Evolutionary conservation across 2,888 invertebrate species (phyloP).

Genomic region (Oligia strigilis): DNA sequence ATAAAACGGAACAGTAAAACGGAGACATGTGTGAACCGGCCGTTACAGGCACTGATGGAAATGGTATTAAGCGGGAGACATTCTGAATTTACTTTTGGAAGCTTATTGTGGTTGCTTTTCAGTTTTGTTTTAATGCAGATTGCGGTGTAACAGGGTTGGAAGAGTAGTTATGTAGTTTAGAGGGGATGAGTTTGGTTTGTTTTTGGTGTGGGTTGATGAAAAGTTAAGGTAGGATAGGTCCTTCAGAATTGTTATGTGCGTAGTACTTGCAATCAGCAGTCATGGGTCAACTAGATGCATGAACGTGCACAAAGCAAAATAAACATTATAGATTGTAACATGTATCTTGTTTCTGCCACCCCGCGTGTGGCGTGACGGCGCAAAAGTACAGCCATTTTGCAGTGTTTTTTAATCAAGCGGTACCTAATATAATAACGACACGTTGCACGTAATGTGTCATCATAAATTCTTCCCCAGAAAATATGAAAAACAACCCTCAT

Average conservation of each 20-base stretch:
- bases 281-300: background rate
- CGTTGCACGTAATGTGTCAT: background rate
- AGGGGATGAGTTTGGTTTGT: background rate
- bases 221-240: background rate
- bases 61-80: conserved; percentile 23
- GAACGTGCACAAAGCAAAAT: no score
- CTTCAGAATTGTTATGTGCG: background rate
- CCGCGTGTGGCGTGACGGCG: background rate
- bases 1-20: no score
- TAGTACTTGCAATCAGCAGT: background rate
- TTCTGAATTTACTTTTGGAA: conserved; percentile 21
- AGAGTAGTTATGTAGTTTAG: background rate
- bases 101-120: conserved; percentile 17
- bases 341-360: background rate
- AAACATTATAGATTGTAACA: background rate
- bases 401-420: background rate
- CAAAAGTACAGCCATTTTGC: background rate
- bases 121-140: conserved; percentile 5
- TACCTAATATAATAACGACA: background rate
- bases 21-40: no score
- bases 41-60: conserved; percentile 31
- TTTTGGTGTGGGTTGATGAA: background rate
- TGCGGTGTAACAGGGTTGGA: background rate
- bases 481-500: background rate
- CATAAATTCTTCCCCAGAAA: background rate